Base-by-base conservation (phyloP, 2,888 invertebrate species). In the Amphipyra berbera region DNA sequence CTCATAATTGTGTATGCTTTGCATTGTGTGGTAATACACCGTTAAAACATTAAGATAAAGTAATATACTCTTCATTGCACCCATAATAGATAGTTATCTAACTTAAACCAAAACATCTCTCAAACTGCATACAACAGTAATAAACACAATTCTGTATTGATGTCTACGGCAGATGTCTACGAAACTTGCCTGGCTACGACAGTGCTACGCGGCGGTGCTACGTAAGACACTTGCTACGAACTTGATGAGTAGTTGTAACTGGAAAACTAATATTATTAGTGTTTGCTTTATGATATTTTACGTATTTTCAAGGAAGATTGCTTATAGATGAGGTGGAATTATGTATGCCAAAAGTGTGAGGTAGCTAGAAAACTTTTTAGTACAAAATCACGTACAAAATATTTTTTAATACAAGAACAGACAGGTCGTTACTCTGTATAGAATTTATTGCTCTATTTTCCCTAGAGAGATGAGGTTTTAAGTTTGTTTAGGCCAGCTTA, bases 151-250 rank as follows among this genome's bases (percentile, higher is more conserved):
- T 50, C 44, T 14, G 15, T 52, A 59, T 60, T 59, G 67, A 75
- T 68, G 77, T 77, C 77, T 73, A 62, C 55, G 54, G 35, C 73
- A 73, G 73, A 73, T 73, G 78, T 67, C 78, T 73, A 77, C 73
- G 59, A 73, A 69, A 75, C 59, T 70, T 66, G 60, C 40, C 66
- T 78, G 60, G 52, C 66, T 74, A 70, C 76, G 59, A 56, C 48
- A 54, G 10, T 38, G 58, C 70, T 69, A 53, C 76, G 55, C 2
- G 41, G 30, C 12, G 7, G 13, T 54, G 61, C 59, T 62, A 74
- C 68, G 73, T 47, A 15, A 52, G 12, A 37, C 13, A 47, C 2
- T 12, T 15, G 52, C 46, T 54, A 42, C 35, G 30, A 12, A 54
- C 12, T 33, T 70, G 42, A 45, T 41, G 21, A 45, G 37, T 41